Base-by-base conservation (phyloP, 2,797 vertebrate genomes). In the Periophthalmus magnuspinnatus region DNA sequence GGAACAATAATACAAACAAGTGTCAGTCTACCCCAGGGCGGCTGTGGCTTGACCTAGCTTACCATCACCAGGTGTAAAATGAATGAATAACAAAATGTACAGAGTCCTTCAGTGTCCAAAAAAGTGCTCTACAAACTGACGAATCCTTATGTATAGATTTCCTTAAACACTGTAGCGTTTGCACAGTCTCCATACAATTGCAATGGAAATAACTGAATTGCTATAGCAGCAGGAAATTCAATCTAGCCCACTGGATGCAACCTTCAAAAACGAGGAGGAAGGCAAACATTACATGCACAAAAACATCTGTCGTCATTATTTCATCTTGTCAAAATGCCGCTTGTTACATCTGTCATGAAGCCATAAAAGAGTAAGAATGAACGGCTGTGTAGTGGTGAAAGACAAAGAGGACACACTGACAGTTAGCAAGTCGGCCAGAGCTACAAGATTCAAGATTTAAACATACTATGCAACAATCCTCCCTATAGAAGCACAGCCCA, bases 311-410 rank as follows among this genome's bases (percentile, higher is more conserved):
- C 70, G 75, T 71, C 33, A 61, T 32, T 45, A 28, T 6, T 21
- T 13, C 45, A 58, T 50, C n/a, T 72, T 64, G 47, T 45, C n/a
- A 1, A 38, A 69, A 70, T 76, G 80, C 11, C 8, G n/a, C 34
- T 67, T 0, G 7, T 72, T 61, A 57, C 67, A 65, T 78, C 69
- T 48, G 70, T 58, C 61, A 73, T 47, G 65, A 57, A 55, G 45
- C 65, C 19, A 63, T 76, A 48, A 79, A 69, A 60, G 6, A 5
- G 24, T 24, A 24, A 79, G 79, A 83, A 70, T 66, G 73, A 70
- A 45, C 6, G 14, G 68, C 71, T 74, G 63, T 78, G 73, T 79
- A 1, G 52, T n/a, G 65, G 28, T 52, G 61, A 52, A 38, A 63
- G 67, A 33, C 63, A 22, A 14, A 21, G 16, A 6, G 16, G 22